Evolutionary conservation across 2,113 vertebrate genomes (phyloP).

Genomic region (Dicentrarchus labrax): DNA sequence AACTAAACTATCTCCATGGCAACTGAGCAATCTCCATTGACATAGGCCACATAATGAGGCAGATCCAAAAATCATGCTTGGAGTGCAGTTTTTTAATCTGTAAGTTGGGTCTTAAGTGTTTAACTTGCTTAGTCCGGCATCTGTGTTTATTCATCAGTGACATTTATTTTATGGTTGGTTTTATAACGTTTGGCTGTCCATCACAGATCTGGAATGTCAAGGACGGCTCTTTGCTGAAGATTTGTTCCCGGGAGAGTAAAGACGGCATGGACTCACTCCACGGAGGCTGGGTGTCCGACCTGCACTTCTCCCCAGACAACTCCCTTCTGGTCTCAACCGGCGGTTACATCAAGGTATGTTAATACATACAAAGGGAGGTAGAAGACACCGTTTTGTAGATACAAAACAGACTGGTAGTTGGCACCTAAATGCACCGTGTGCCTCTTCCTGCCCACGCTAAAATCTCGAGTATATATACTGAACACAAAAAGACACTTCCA

Average conservation of each 20-base stretch:
- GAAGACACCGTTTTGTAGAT: not conserved
- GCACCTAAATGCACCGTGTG: conserved; percentile 1
- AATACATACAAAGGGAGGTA: not conserved
- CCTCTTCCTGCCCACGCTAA: conserved; percentile 17
- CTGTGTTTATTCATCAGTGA: not conserved
- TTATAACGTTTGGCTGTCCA: not conserved
- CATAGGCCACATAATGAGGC: not conserved
- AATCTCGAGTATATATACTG: not conserved
- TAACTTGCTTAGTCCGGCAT: not conserved
- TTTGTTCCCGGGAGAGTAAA: conserved; percentile 85
- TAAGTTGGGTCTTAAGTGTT: too few species aligned
- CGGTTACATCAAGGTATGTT: conserved; percentile 91
- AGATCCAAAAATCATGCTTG: not conserved
- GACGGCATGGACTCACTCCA: conserved; percentile 90
- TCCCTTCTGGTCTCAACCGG: conserved; percentile 91
- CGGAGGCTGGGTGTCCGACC: conserved; percentile 94
- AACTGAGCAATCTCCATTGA: not conserved
- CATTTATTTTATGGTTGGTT: not conserved
- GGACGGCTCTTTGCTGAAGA: conserved; percentile 87
- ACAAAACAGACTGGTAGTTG: not conserved
- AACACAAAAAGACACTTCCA: conserved; percentile 2
- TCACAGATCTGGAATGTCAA: conserved; percentile 90
- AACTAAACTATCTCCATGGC: too few species aligned
- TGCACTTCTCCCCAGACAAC: conserved; percentile 92
- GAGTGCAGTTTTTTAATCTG: not conserved